A percentile compares a stretch with the other conserved stretches of the same genome.
Conservation (phyloP, 1,140 invertebrate species). For the Agraylea sexmaculata region DNA sequence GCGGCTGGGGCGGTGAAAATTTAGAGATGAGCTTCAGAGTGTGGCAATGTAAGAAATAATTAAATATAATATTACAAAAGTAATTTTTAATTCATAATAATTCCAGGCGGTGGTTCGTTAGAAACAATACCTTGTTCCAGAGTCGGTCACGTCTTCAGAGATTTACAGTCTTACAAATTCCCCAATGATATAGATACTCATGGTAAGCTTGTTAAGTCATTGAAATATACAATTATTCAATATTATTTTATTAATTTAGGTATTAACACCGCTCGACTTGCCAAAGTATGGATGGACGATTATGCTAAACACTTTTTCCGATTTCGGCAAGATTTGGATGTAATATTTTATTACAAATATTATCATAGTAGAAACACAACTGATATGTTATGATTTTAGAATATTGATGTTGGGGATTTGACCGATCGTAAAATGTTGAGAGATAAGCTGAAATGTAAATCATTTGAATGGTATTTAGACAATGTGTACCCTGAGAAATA, state of each 20-base stretch:
- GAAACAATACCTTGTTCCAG: constrained; percentile 83
- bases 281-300: constrained; percentile 96
- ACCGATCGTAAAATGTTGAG: constrained; percentile 56
- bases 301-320: constrained; percentile 79
- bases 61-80: no score
- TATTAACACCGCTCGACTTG: constrained; percentile 83
- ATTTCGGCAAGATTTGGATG: constrained; percentile 65
- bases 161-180: constrained; percentile 89
- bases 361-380: no score
- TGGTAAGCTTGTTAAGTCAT: constrained; percentile 21
- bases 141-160: constrained; percentile 88
- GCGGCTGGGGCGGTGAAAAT: constrained; percentile 86
- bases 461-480: constrained; percentile 70
- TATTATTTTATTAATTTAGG: constrained; percentile 36
- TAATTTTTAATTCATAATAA: no score
- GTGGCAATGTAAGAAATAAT: constrained; percentile 53
- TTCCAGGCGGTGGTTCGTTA: constrained; percentile 76
- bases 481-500: constrained; percentile 79
- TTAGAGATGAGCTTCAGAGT: constrained; percentile 95
- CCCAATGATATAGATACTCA: constrained; percentile 79
- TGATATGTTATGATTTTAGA: constrained; percentile 27
- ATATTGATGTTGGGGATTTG: constrained; percentile 56
- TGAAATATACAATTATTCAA: neutral
- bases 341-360: no score
- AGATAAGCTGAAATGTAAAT: constrained; percentile 62